A percentile compares a stretch with the other conserved stretches of the same genome.
phyloP scores from a whole-genome alignment of 2,888 invertebrate species.

The Ophraella communa region DNA sequence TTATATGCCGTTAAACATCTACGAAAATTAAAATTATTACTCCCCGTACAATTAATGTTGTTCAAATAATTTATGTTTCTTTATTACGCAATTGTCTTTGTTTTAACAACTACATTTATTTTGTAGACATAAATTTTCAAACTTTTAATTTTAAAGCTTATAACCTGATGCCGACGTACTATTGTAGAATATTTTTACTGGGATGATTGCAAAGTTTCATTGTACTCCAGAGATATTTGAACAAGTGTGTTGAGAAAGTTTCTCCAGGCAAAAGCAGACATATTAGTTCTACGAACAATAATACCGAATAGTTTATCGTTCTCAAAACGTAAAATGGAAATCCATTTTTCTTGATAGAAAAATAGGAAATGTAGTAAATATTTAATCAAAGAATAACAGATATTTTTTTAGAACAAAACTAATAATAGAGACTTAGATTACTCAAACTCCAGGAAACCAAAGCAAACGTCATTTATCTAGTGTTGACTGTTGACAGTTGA shows the following conservation, averaged over 20 bases:
- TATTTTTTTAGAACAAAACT: too few species aligned
- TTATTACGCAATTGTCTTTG: neutral
- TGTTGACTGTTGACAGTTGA: too few species aligned
- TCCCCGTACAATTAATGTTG: too few species aligned
- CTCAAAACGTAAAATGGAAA: neutral
- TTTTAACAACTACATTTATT: neutral
- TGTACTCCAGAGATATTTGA: neutral
- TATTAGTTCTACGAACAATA: neutral
- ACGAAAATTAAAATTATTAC: too few species aligned
- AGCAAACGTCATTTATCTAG: too few species aligned
- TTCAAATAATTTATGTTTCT: too few species aligned
- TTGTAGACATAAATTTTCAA: neutral
- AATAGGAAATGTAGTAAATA: too few species aligned
- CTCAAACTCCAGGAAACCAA: too few species aligned
- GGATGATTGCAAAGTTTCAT: neutral
- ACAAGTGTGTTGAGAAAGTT: neutral
- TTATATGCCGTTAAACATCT: too few species aligned
- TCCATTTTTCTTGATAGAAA: too few species aligned
- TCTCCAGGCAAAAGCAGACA: neutral
- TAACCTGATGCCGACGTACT: neutral
- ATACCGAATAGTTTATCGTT: neutral
- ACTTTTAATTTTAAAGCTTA: neutral
- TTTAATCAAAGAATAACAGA: too few species aligned
- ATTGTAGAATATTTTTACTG: neutral
- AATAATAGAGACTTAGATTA: too few species aligned